Conservation (phyloP, 2,113 vertebrate genomes). For the Ariopsis seemanni region DNA sequence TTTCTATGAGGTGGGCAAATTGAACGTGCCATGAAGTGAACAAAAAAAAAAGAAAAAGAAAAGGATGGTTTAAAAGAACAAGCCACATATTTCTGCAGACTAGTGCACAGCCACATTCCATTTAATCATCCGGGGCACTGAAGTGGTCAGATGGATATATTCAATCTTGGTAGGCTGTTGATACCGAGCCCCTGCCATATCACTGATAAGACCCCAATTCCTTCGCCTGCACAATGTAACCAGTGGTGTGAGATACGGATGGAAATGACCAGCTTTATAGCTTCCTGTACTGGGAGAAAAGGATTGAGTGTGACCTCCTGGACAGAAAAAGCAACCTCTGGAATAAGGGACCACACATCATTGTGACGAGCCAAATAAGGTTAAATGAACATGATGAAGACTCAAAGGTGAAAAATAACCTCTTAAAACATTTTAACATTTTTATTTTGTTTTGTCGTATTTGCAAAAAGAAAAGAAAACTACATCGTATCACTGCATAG, state of each 20-base stretch:
- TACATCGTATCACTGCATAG: not conserved
- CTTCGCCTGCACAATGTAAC: slow-evolving; percentile 64
- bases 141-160: slow-evolving; percentile 61
- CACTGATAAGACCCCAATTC: slow-evolving; percentile 70
- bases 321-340: not conserved
- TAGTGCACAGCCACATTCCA: slow-evolving; percentile 48
- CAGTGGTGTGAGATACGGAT: slow-evolving; percentile 49
- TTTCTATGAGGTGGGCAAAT: slow-evolving; percentile 3
- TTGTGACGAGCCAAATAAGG: not conserved
- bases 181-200: slow-evolving; percentile 58
- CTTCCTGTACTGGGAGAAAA: slow-evolving; percentile 15
- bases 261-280: slow-evolving; percentile 26
- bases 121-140: slow-evolving; percentile 61
- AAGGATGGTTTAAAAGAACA: slow-evolving; percentile 15
- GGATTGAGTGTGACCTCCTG: slow-evolving; percentile 9
- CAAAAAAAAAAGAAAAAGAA: not conserved
- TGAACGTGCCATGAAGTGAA: slow-evolving; percentile 1
- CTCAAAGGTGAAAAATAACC: not conserved
- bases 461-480: not conserved
- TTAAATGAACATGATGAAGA: not conserved
- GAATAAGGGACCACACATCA: not conserved
- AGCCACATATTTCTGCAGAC: slow-evolving; percentile 29
- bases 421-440: not conserved
- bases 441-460: not conserved
- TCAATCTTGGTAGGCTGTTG: slow-evolving; percentile 60